Base-by-base conservation (phyloP, 2,888 invertebrate genomes). In the Cybosia mesomella region DNA sequence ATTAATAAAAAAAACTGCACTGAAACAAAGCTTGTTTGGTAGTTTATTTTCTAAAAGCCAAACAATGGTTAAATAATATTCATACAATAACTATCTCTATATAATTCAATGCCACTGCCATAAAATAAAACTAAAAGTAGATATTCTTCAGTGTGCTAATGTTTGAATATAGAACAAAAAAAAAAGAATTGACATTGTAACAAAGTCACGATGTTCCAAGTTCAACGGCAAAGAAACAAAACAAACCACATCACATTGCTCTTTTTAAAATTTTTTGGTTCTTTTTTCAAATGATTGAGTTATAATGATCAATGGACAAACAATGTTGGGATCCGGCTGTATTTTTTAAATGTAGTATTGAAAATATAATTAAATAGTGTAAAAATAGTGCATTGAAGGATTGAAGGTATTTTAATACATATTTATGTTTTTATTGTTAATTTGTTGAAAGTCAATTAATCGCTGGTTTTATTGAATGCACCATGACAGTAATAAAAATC, bases 161-260 rank as follows among this genome's bases (percentile, higher is more conserved):
- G 43, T 49, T 49, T 11, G 11, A 58, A 59, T 32, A 59, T n/a
- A 18, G 18, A 67, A 62, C 67, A 58, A 69, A 58, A 28, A 28
- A n/a, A 28, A 68, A 61, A 58, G 13, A 24, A 67, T 22, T n/a
- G 22, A 75, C 55, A 53, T 34, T 49, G 59, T 28, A 61, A 24
- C 18, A 9, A 18, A 43, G 7, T 2, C 69, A 69, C n/a, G 22
- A 24, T 58, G 49, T 69, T 60, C 59, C 79, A 78, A 78, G 79
- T 73, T 79, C 76, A 78, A 66, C 61, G 61, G 34, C 57, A 60
- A 61, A 18, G 66, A 61, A 76, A 70, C 66, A 72, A 68, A 69
- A 79, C 13, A 39, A 64, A 3, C 43, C 5, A 9, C 10, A 49
- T 49, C 24, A 21, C 11, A 34, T 18, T 22, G 49, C 15, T 65